Base-by-base conservation (phyloP, 1,140 invertebrate genomes). In the Heliconius hermathena region DNA sequence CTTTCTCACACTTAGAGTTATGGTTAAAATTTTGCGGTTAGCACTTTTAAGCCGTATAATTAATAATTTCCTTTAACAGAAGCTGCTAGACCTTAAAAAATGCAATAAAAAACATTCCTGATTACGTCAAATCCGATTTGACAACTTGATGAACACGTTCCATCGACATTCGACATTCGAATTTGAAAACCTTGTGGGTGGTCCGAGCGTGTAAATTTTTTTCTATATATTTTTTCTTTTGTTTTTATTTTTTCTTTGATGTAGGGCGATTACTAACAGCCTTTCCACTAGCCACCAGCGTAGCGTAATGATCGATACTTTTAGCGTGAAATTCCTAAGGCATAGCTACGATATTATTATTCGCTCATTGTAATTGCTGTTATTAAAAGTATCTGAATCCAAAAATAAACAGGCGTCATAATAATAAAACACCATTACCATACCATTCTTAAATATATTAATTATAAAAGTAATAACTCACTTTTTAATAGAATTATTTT, bases 51-150 rank as follows among this genome's bases (percentile, higher is more conserved):
- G 57, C 26, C 73, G 38, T 75, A 72, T 75, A 80, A 77, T 71
- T 74, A 70, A 81, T 73, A 81, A 77, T 81, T 54, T 73, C 71
- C 83, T 78, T 74, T 82, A 85, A 89, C 86, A 91, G 90, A 90
- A 91, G 90, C 87, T 87, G 83, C 81, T 86, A 86, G 78, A 79
- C 78, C 76, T 60, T 79, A 85, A 82, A 89, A 89, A 93, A 90
- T 89, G 70, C 76, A 87, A 90, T 92, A 92, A 88, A 84, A 85
- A 81, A 81, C 82, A 83, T 88, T 66, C 84, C 86, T 88, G 88
- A 92, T 92, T 92, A 92, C 88, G 93, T 94, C 93, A 91, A 93
- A 93, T 81, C 87, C 87, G 84, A 93, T 94, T 94, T 93, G 91
- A 93, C 93, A 94, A 91, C 82, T 93, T 91, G 91, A 93, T 93